These are phyloP conservation scores for Spermophilus dauricus DNA, from an alignment of 2,113 vertebrate species.

Conservation along the genomic window DNA sequence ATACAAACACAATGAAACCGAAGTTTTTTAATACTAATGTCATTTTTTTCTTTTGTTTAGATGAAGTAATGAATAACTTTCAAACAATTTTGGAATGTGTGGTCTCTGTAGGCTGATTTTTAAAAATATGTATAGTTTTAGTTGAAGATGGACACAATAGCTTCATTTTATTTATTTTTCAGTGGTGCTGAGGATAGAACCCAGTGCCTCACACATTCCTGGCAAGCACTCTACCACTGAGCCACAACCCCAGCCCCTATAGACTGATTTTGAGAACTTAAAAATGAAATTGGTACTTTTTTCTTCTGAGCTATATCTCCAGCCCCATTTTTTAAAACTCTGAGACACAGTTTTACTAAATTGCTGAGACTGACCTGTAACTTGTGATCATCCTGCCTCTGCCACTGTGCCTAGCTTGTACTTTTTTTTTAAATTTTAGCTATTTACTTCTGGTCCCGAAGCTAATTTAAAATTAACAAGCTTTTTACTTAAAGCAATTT, in stretches of 20 bases:
- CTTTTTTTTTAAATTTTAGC: no score
- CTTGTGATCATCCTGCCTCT: neutral
- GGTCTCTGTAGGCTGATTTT: neutral
- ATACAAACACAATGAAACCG: constrained; percentile 13
- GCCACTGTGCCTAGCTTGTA: neutral
- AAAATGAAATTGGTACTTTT: constrained; percentile 34
- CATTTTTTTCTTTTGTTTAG: constrained; percentile 50
- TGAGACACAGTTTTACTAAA: neutral
- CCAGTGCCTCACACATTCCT: no score
- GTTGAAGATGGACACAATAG: no score
- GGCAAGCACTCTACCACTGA: no score
- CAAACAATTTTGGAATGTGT: constrained; percentile 12
- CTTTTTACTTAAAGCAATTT: constrained; percentile 49
- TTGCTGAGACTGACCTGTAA: neutral
- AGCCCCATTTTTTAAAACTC: neutral
- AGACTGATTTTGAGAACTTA: constrained; percentile 31
- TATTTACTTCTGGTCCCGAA: no score
- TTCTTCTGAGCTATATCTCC: neutral
- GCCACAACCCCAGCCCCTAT: neutral
- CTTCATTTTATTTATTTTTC: no score
- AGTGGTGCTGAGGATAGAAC: no score
- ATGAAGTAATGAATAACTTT: constrained; percentile 38
- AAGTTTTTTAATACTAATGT: constrained; percentile 55
- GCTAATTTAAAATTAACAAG: no score
- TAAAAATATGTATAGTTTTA: no score